Evolutionary conservation across 2,113 vertebrate genomes (phyloP), one percentile per base, ranked within the genome.

Genomic region (Silurus asotus): DNA sequence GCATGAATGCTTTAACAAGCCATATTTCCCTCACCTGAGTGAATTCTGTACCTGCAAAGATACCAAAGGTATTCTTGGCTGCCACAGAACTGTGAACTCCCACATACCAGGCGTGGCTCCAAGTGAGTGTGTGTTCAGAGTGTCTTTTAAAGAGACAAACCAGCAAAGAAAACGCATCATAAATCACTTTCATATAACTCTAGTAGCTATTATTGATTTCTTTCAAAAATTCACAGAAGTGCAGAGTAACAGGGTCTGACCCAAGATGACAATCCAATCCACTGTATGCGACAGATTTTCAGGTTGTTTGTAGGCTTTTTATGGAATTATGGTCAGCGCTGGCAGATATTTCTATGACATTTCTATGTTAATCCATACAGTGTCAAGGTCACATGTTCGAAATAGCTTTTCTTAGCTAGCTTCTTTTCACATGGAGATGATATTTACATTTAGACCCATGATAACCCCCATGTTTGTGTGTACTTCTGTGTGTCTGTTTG

Each of bases 81-180:
- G 77, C 65, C 51, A 72, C 28, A 3, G 59, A 59, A 45, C 65
- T 86, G 64, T 61, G 77, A 81, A 72, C 65, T 86, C 64, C 77
- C 77, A 65, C 77, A 61, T 72, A 48, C 65, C 65, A 61, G 64
- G 77, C n/a, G 5, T 25, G 37, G 37, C 69, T 58, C 65, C 62
- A 69, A n/a, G 25, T 64, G 37, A 37, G 37, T 2, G 37, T 37
- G 37, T 37, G 37, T 13, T 64, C 25, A 23, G 58, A 49, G 56
- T 56, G 62, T 58, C 65, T 65, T 72, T 61, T 62, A 23, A 48
- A 78, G 20, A 19, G 49, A 85, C 25, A 51, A 69, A 20, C 7
- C 51, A 56, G 19, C 9, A 13, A 72, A 86, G n/a, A 55, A 15
- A 65, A 72, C 23, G 72, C 19, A 28, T 1, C 11, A 11, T 45